These are phyloP conservation scores for Noctua janthina DNA, from an alignment of 2,888 invertebrate species.

Conservation along the genomic window DNA sequence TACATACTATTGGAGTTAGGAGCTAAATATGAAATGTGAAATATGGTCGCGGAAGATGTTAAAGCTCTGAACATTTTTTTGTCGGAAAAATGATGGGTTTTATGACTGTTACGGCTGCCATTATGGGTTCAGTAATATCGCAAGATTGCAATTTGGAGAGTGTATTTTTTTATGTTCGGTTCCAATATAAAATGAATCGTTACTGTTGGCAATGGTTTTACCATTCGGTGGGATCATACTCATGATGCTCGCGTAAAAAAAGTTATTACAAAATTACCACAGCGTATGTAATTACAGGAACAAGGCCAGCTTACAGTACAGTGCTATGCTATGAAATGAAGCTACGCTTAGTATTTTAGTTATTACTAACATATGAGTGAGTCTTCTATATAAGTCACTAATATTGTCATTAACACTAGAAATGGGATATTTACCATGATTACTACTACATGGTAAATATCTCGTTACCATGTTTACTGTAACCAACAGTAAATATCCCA, in stretches of 20 bases:
- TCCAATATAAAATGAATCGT: constrained; percentile 27
- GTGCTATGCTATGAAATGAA: background rate
- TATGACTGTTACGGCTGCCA: constrained; percentile 28
- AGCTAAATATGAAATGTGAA: constrained; percentile 64
- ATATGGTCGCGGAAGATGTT: constrained; percentile 55
- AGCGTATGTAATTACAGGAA: background rate
- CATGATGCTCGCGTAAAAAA: constrained; percentile 6
- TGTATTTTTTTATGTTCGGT: constrained; percentile 36
- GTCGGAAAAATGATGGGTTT: constrained; percentile 38
- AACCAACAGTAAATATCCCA: no score
- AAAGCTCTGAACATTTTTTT: constrained; percentile 48
- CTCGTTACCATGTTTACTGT: no score
- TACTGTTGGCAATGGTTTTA: constrained; percentile 13
- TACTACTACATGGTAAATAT: no score
- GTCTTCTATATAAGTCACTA: background rate
- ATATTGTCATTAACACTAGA: no score
- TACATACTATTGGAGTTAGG: constrained; percentile 52
- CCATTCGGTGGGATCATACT: background rate
- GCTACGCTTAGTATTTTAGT: background rate
- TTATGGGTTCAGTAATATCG: constrained; percentile 34
- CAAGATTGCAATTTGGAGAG: constrained; percentile 41
- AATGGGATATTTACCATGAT: no score
- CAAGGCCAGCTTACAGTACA: background rate
- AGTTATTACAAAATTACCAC: background rate
- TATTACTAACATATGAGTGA: background rate